Conservation (phyloP, 2,113 vertebrate genomes). For the Hiodon alosoides region DNA sequence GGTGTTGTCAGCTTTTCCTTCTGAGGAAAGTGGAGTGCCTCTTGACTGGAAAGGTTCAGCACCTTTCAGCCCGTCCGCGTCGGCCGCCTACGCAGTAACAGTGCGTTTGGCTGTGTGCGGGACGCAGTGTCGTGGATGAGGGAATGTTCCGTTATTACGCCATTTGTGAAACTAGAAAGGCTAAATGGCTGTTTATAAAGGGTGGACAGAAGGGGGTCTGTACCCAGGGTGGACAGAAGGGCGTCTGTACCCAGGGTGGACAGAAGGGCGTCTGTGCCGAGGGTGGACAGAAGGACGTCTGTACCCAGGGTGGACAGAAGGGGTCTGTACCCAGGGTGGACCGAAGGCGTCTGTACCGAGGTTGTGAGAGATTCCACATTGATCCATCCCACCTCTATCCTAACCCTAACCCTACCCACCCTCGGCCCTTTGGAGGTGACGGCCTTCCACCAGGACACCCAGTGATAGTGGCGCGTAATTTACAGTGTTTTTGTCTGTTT, state of each 20-base stretch:
- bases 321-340: no score
- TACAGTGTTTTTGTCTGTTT: conserved; percentile 39
- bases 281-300: no score
- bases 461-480: conserved; percentile 26
- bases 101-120: not conserved
- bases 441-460: not conserved
- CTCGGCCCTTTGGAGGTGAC: not conserved
- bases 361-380: not conserved
- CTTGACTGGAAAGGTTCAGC: conserved; percentile 21
- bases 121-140: no score
- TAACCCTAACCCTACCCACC: not conserved
- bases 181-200: no score
- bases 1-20: conserved; percentile 21
- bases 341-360: not conserved
- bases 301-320: no score
- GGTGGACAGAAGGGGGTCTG: no score
- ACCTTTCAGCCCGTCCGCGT: conserved; percentile 1
- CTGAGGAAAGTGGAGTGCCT: not conserved
- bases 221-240: no score
- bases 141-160: conserved; percentile 4
- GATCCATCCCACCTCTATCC: not conserved
- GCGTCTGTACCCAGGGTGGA: no score
- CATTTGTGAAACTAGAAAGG: not conserved
- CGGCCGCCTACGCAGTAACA: not conserved
- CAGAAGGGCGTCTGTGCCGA: no score